Conservation (phyloP, 2,113 vertebrate species). For the Lichenostomus cassidix region DNA sequence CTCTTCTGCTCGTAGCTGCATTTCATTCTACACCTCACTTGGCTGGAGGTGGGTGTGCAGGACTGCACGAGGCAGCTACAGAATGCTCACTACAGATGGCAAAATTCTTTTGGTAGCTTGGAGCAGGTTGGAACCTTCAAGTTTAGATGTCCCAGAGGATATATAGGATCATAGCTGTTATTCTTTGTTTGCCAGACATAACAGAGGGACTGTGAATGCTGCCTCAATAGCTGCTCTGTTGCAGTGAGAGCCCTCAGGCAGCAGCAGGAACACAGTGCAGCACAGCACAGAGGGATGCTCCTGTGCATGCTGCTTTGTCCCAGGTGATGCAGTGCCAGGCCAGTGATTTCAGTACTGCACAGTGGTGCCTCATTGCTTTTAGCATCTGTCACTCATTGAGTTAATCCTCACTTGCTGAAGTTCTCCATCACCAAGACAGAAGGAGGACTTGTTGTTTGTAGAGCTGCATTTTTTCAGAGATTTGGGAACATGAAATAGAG, state of each 20-base stretch:
- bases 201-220: not conserved
- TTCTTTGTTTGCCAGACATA: not conserved
- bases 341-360: fast-evolving
- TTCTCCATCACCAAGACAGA: not conserved
- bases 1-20: not conserved
- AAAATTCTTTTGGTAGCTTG: not conserved
- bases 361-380: not conserved
- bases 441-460: not conserved
- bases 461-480: not conserved
- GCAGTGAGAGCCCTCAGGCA: not conserved
- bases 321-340: not conserved
- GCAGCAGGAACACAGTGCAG: not conserved
- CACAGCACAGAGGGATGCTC: not conserved
- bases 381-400: not conserved
- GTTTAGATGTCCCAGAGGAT: not conserved
- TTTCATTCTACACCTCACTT: not conserved
- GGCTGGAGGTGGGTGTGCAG: not conserved
- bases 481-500: not conserved
- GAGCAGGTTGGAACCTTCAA: not conserved
- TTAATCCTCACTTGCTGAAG: not conserved
- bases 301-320: not conserved
- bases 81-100: not conserved
- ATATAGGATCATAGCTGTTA: not conserved
- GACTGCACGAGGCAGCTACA: not conserved
- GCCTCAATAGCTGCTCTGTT: slow-evolving; percentile 8